Conservation (phyloP, 1,140 invertebrate species). For the Macrocentrus cingulum region DNA sequence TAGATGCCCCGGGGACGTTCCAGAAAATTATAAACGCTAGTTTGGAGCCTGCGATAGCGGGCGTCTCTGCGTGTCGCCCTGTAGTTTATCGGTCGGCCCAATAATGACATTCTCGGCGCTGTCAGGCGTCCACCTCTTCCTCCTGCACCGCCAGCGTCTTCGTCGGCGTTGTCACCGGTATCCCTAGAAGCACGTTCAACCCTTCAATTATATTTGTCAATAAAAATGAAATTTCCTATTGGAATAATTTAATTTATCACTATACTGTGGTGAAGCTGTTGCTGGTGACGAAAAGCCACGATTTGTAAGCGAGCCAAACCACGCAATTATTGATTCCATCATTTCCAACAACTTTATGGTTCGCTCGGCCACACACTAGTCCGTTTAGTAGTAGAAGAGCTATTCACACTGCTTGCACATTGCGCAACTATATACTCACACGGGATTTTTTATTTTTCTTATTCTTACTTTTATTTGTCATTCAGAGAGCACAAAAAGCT, state of each 20-base stretch:
- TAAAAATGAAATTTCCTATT: background rate
- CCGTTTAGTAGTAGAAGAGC: background rate
- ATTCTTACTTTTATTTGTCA: background rate
- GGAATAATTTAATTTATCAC: background rate
- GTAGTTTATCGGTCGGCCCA: constrained; percentile 87
- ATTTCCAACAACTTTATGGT: background rate
- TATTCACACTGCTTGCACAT: too few species aligned
- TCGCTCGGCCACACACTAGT: background rate
- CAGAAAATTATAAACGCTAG: constrained; percentile 90
- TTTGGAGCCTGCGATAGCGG: constrained; percentile 84
- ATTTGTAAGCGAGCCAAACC: constrained; percentile 25
- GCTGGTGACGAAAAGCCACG: constrained; percentile 6
- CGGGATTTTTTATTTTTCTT: background rate
- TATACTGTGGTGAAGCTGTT: background rate
- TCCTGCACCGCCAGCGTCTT: constrained; percentile 37
- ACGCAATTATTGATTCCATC: constrained; percentile 9
- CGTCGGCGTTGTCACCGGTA: constrained; percentile 15
- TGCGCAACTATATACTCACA: background rate
- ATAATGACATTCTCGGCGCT: constrained; percentile 83
- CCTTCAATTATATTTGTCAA: background rate
- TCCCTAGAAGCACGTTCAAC: too few species aligned
- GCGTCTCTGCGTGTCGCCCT: constrained; percentile 83
- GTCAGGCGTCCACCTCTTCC: constrained; percentile 65
- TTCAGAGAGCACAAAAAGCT: too few species aligned
- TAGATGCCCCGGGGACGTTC: constrained; percentile 84